Conservation (phyloP, 2,797 vertebrate genomes). For the Harpagifer antarcticus region DNA sequence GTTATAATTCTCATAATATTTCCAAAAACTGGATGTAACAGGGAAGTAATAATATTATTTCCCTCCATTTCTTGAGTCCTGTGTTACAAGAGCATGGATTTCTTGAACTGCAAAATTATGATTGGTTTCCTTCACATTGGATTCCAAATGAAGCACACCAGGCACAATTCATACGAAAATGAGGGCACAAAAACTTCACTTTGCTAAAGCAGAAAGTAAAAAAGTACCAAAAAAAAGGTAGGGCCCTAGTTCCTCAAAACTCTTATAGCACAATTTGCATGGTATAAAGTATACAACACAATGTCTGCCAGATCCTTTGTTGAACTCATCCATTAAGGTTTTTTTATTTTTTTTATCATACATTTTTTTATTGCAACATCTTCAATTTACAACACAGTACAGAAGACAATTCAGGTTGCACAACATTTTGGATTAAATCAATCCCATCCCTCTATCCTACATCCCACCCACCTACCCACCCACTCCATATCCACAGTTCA, state of each 20-base stretch:
- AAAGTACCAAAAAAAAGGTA: conserved; percentile 31
- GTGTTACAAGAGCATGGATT: conserved; percentile 30
- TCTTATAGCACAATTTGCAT: conserved; percentile 13
- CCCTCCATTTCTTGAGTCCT: conserved; percentile 34
- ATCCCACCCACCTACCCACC: too few relatives aligned
- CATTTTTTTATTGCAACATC: too few relatives aligned
- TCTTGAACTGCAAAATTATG: conserved; percentile 54
- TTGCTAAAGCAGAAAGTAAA: conserved; percentile 26
- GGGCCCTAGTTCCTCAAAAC: conserved; percentile 5
- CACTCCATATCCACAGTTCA: too few relatives aligned
- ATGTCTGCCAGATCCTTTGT: conserved; percentile 23
- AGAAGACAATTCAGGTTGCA: too few relatives aligned
- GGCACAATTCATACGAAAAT: conserved; percentile 34
- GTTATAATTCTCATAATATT: conserved; percentile 46
- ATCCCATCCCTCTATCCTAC: too few relatives aligned
- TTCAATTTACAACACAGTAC: too few relatives aligned
- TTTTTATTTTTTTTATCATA: too few relatives aligned
- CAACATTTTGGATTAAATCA: too few relatives aligned
- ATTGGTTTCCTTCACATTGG: conserved; percentile 41
- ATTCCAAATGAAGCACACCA: conserved; percentile 41
- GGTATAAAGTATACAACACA: conserved; percentile 17
- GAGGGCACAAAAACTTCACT: conserved; percentile 26
- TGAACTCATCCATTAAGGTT: conserved; percentile 23
- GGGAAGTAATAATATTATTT: conserved; percentile 36
- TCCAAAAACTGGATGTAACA: conserved; percentile 43